These are phyloP conservation scores for Jordanella pulchra DNA, from an alignment of 2,797 vertebrate genomes.

Conservation along the genomic window DNA sequence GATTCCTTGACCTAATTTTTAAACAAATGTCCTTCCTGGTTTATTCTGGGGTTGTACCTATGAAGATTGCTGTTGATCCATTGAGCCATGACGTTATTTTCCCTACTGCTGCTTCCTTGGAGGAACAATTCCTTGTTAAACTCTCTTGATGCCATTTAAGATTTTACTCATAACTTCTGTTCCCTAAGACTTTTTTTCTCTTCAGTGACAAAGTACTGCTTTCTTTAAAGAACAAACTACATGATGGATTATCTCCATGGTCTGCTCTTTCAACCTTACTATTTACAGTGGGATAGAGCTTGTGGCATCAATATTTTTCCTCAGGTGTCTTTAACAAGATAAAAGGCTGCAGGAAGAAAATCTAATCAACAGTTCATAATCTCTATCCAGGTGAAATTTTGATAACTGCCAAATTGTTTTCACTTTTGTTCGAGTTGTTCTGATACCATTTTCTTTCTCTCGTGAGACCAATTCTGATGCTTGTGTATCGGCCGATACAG, in stretches of 20 bases:
- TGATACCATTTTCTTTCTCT: no score
- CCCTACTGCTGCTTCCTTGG: constrained; percentile 44
- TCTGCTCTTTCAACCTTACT: constrained; percentile 32
- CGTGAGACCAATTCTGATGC: no score
- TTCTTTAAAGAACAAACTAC: constrained; percentile 14
- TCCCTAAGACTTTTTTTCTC: constrained; percentile 46
- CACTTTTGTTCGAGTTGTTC: no score
- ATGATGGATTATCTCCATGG: constrained; percentile 13
- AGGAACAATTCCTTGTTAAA: constrained; percentile 49
- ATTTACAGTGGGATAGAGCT: constrained; percentile 36
- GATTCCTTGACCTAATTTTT: constrained; percentile 1
- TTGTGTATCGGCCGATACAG: no score
- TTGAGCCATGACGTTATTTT: constrained; percentile 53
- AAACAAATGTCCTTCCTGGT: neutral
- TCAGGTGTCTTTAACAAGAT: neutral
- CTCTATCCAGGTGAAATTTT: no score
- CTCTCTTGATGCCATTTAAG: constrained; percentile 48
- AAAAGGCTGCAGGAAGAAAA: no score
- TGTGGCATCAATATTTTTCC: neutral
- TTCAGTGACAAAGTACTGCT: constrained; percentile 19
- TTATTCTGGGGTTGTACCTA: constrained; percentile 9
- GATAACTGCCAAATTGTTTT: no score
- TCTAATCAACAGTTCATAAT: no score
- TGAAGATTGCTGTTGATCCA: constrained; percentile 20
- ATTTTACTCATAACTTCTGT: constrained; percentile 44